Evolutionary conservation across 1,140 invertebrate species (phyloP), one percentile per base, ranked within the genome.

Genomic region (Aethina tumida): DNA sequence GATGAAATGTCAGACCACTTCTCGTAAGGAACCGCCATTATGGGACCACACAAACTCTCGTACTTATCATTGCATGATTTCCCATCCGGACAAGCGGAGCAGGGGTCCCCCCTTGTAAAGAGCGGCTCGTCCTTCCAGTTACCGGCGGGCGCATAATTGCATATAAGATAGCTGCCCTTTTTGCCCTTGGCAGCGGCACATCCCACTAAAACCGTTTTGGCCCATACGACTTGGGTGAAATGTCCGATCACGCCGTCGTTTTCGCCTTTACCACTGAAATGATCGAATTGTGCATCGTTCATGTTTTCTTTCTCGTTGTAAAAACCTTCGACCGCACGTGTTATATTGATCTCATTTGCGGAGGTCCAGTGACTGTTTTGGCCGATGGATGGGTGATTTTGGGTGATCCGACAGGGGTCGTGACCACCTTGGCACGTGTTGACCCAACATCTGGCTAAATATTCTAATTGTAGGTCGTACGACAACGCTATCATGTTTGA

Each of bases 171-270:
- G n/a, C n/a, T n/a, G n/a, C n/a, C n/a, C n/a, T n/a, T n/a, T n/a
- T n/a, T n/a, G n/a, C n/a, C n/a, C n/a, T 20, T 33, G 4, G 34
- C 15, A 21, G 26, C 18, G 5, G 40, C 31, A 35, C 45, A 47
- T 5, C 45, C 45, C 2, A 47, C 30, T 13, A 39, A 25, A 20
- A 26, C 39, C 4, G 45, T 39, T 30, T 43, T 25, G 3, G 45
- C 35, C 45, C 45, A 47, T 5, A 43, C 18, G 3, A 43, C 4
- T 29, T 46, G 44, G 3, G 35, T 33, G 17, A 31, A 37, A 15
- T 46, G 39, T 15, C 39, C 39, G 3, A 36, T 19, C n/a, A n/a
- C n/a, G n/a, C n/a, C n/a, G n/a, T n/a, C 15, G 24, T 20, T 6
- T 6, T 20, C 6, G n/a, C 22, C 20, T 7, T 8, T 15, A 4